A percentile compares a stretch with the other conserved stretches of the same genome.
phyloP scores from a whole-genome alignment of 2,797 vertebrate species.

The Scarus forsteni region DNA sequence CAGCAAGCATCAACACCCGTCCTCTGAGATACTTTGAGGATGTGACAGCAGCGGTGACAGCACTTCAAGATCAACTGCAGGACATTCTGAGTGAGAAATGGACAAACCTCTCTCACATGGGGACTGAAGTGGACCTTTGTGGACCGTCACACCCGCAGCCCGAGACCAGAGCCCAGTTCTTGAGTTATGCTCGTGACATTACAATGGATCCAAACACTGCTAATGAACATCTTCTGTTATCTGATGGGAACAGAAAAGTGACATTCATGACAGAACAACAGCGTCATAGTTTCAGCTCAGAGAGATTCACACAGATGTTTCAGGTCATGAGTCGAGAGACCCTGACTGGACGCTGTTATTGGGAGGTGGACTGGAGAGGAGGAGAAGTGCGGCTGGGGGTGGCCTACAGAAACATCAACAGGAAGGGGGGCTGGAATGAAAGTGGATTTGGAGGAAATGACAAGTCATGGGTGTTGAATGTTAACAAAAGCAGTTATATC shows the following conservation, averaged over 20 bases:
- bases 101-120: background rate
- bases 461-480: background rate
- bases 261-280: background rate
- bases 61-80: background rate
- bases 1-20: background rate
- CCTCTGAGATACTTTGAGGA: constrained; percentile 5
- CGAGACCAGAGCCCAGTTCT: constrained; percentile 1
- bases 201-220: constrained; percentile 25
- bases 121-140: too few species aligned
- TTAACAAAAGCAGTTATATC: background rate
- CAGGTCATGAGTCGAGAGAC: background rate
- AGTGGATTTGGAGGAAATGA: background rate
- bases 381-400: background rate
- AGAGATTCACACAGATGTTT: background rate
- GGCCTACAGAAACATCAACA: background rate
- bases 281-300: background rate
- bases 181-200: background rate
- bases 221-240: background rate
- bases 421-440: background rate
- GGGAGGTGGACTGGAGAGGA: background rate
- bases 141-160: background rate
- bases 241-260: constrained; percentile 3
- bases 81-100: background rate
- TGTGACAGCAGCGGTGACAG: background rate
- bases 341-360: constrained; percentile 1